A percentile compares a stretch with the other conserved stretches of the same genome.
These are phyloP conservation scores for Drosophila putrida DNA, from an alignment of 2,888 invertebrate genomes.

Conservation along the genomic window DNA sequence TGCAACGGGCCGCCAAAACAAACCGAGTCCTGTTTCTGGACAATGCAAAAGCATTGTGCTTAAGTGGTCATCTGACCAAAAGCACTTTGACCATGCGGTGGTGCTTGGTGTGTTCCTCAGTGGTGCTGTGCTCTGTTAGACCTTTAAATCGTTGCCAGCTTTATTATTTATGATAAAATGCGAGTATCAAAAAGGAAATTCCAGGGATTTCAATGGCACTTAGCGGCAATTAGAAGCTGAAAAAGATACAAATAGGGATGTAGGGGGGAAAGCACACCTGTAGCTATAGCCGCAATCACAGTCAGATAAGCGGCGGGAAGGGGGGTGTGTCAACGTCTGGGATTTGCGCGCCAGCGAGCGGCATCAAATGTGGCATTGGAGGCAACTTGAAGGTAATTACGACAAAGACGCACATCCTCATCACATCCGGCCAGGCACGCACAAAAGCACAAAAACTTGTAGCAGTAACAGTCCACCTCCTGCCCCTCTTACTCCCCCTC, in stretches of 20 bases:
- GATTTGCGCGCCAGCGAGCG: conserved; percentile 66
- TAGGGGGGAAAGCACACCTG: conserved; percentile 60
- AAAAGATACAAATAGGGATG: conserved; percentile 17
- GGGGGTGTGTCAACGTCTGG: conserved; percentile 47
- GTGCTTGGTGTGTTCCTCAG: background rate
- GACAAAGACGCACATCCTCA: conserved; percentile 71
- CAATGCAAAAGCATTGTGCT: conserved; percentile 64
- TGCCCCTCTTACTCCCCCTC: background rate
- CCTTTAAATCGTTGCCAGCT: conserved; percentile 47
- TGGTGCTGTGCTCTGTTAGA: conserved; percentile 40
- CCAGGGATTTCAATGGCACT: conserved; percentile 67
- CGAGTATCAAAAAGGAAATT: conserved; percentile 48
- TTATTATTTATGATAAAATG: conserved; percentile 74
- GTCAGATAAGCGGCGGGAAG: background rate
- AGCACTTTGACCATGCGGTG: conserved; percentile 80
- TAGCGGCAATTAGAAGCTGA: conserved; percentile 75
- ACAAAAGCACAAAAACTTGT: conserved; percentile 76
- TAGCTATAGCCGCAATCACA: conserved; percentile 58
- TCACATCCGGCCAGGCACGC: conserved; percentile 74
- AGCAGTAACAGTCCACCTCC: conserved; percentile 16
- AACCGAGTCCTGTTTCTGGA: conserved; percentile 16
- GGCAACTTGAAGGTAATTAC: conserved; percentile 77
- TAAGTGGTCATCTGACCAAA: conserved; percentile 77
- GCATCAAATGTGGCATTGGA: conserved; percentile 61
- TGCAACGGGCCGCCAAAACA: conserved; percentile 22